Evolutionary conservation across 2,113 vertebrate species (phyloP).

Genomic region (Trematomus loennbergii): DNA sequence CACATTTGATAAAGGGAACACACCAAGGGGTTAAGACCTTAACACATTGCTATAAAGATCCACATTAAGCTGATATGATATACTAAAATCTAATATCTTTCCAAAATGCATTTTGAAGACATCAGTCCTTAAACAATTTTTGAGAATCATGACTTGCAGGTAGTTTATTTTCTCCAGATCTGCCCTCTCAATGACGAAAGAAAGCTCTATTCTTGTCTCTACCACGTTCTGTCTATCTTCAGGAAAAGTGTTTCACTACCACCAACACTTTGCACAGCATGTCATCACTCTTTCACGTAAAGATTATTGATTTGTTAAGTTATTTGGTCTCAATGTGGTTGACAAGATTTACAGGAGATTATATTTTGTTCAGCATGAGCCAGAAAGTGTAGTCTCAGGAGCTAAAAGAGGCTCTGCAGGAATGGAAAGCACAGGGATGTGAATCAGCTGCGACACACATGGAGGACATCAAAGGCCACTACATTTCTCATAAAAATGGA

Average conservation of each 20-base stretch:
- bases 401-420: not conserved
- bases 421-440: not conserved
- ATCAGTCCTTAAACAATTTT: not conserved
- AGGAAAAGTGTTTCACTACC: too few species aligned
- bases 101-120: not conserved
- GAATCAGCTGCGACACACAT: not conserved
- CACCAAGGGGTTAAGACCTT: not conserved
- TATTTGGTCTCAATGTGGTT: not conserved
- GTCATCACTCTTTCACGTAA: not conserved
- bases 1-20: not conserved
- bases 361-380: not conserved
- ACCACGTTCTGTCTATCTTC: too few species aligned
- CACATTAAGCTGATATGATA: not conserved
- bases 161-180: too few species aligned
- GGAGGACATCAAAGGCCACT: constrained; percentile 38
- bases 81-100: not conserved
- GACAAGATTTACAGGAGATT: not conserved
- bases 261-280: not conserved
- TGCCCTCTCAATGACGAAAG: too few species aligned
- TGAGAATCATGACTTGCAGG: not conserved
- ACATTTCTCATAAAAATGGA: constrained; percentile 10
- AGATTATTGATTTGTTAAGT: not conserved
- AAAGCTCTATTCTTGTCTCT: too few species aligned
- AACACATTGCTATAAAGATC: not conserved
- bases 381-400: not conserved